Evolutionary conservation across 2,113 vertebrate species (phyloP).

Genomic region (Scortum barcoo): DNA sequence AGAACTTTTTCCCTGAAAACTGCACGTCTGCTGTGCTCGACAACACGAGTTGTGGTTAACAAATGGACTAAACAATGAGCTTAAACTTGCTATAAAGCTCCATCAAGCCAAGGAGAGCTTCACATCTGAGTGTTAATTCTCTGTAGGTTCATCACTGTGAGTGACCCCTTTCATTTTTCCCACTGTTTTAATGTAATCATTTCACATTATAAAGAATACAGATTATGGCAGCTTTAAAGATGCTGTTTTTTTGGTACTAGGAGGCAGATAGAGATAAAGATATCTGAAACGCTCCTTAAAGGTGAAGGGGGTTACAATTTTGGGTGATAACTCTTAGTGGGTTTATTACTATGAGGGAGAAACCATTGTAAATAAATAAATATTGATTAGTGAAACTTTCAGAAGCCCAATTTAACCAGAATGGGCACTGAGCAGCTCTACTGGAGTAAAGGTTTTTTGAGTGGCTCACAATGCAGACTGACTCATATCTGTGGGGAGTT

Average conservation of each 20-base stretch:
- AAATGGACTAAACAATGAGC: not conserved
- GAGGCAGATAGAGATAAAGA: too few species aligned
- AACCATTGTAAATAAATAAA: not conserved
- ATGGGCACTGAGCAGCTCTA: not conserved
- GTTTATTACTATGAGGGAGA: not conserved
- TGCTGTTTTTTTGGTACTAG: too few species aligned
- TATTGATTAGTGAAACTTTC: not conserved
- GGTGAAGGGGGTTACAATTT: not conserved
- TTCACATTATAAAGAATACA: not conserved
- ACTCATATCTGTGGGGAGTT: conserved; percentile 10
- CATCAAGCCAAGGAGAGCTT: not conserved
- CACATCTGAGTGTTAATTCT: not conserved
- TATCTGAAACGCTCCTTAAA: not conserved
- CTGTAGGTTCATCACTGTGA: not conserved
- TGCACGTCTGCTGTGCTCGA: too few species aligned
- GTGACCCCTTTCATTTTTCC: not conserved
- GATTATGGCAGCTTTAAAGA: too few species aligned
- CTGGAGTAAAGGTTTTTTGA: not conserved
- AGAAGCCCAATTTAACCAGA: not conserved
- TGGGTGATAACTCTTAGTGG: not conserved
- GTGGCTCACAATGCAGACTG: not conserved
- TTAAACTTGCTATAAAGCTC: too few species aligned
- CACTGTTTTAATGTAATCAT: not conserved
- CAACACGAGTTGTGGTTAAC: too few species aligned
- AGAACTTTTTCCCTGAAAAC: too few species aligned